These are phyloP conservation scores for Varanus komodoensis DNA, from an alignment of 2,113 vertebrate species.

Conservation along the genomic window DNA sequence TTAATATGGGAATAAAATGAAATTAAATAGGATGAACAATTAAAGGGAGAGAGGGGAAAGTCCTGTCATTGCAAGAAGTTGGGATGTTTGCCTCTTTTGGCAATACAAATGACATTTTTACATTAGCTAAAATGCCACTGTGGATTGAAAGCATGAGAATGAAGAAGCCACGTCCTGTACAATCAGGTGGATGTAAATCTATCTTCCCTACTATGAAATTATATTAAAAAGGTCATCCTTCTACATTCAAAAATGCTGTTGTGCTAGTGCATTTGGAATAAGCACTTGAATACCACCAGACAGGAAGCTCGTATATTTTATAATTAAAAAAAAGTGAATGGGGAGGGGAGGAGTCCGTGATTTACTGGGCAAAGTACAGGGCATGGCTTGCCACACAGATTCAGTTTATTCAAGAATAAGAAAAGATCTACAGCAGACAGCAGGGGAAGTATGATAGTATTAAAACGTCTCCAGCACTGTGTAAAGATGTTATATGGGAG, in stretches of 20 bases:
- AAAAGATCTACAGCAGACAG: constrained; percentile 51
- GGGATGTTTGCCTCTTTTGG: constrained; percentile 40
- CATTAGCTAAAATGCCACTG: constrained; percentile 72
- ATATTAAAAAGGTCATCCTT: constrained; percentile 70
- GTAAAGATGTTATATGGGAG: constrained; percentile 58
- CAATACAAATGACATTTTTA: constrained; percentile 64
- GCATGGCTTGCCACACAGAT: constrained; percentile 11
- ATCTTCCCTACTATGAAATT: constrained; percentile 63
- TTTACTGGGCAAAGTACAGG: constrained; percentile 37
- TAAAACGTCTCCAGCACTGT: constrained; percentile 45
- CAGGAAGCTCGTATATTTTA: constrained; percentile 40
- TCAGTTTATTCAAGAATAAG: constrained; percentile 49
- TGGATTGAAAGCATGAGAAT: constrained; percentile 63
- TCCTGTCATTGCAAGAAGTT: constrained; percentile 32
- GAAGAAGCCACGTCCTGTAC: constrained; percentile 56
- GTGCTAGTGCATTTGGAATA: constrained; percentile 66
- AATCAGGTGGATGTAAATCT: constrained; percentile 61
- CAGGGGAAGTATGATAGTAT: constrained; percentile 49
- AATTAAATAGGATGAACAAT: constrained; percentile 67
- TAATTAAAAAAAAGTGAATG: constrained; percentile 63
- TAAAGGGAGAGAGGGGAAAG: constrained; percentile 32
- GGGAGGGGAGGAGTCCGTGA: constrained; percentile 19
- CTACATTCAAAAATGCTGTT: constrained; percentile 52
- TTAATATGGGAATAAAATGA: constrained; percentile 76
- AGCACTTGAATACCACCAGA: constrained; percentile 59